Evolutionary conservation across 2,113 vertebrate genomes (phyloP), one percentile per base, ranked within the genome.

Genomic region (Otis tarda): DNA sequence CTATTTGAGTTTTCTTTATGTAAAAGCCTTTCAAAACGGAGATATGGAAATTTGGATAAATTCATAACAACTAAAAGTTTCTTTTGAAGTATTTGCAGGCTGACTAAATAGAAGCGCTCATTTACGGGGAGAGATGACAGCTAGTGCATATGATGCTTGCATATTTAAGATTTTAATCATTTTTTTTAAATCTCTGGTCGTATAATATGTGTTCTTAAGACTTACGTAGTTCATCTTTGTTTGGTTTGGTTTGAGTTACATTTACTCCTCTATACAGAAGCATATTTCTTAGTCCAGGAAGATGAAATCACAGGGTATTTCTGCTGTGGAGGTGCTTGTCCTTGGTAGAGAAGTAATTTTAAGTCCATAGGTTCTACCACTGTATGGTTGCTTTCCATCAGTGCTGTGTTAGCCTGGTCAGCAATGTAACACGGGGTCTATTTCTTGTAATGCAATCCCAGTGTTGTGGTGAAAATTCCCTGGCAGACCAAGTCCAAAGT

Each of bases 171-270:
- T 56, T 64, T 19, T 68, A 0, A 10, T 52, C 11, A 43, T 73
- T 53, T 59, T 59, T 96, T 52, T 21, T 49, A 3, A 12, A 37
- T 92, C 22, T 74, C 47, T 21, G 3, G 4, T 28, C 18, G 33
- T 23, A 22, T 64, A 33, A 5, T 35, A 6, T 20, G 24, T 0
- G 0, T 17, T 87, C 65, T 47, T 64, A 81, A 61, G 12, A 11
- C 30, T 59, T 56, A 23, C 0, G 0, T 35, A 20, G 12, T 0
- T 0, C 41, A n/a, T 64, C 60, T 27, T 35, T 9, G 10, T 70
- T 94, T 73, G 5, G 12, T 78, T 91, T 73, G 33, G 7, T 91
- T 71, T 68, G 53, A 73, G 21, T 53, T 85, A 22, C 23, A 1
- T 82, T 78, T 87, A 45, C 16, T 82, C 27, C 35, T 87, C 17